Evolutionary conservation across 1,140 invertebrate species (phyloP), one percentile per base, ranked within the genome.

Genomic region (Ericerus pela): DNA sequence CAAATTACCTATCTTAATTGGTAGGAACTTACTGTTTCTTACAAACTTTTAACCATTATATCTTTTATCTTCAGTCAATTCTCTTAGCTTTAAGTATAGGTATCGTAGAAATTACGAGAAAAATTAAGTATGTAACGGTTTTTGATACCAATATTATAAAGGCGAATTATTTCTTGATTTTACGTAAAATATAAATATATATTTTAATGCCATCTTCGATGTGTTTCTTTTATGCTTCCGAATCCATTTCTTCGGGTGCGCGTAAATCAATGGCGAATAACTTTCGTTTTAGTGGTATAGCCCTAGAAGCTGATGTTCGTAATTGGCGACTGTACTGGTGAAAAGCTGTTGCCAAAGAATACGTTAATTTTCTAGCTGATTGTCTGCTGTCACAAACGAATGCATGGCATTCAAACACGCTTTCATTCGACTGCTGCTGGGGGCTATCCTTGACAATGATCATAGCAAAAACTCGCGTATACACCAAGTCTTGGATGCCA

Each of bases 391-490:
- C 91, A 67, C 92, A 96, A 16, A 95, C 86, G 65, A 93, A 96
- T 0, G 84, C 91, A 63, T 96, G 89, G 65, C 92, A 95, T 61
- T 90, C 82, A 61, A 92, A 92, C 59, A 78, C 81, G 38, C 74
- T 63, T n/a, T n/a, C n/a, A n/a, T n/a, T n/a, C n/a, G n/a, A n/a
- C n/a, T n/a, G n/a, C 6, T 59, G 58, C 12, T 55, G 22, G 2
- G 41, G 41, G 14, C 10, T 24, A 22, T 62, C 56, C 53, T 80
- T 80, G 0, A 95, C 90, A 1, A 93, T 79, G 58, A 96, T 96
- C 85, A 96, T 95, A 16, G 85, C 88, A 72, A 96, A 96, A 0
- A 96, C 87, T 53, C 90, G 75, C 0, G 90, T 94, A 66, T 92
- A 96, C 12, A 93, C 83, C 51, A 95, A 73, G 69, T 97, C 93